Conservation (phyloP, 1,140 invertebrate genomes). For the Trichogramma pretiosum region DNA sequence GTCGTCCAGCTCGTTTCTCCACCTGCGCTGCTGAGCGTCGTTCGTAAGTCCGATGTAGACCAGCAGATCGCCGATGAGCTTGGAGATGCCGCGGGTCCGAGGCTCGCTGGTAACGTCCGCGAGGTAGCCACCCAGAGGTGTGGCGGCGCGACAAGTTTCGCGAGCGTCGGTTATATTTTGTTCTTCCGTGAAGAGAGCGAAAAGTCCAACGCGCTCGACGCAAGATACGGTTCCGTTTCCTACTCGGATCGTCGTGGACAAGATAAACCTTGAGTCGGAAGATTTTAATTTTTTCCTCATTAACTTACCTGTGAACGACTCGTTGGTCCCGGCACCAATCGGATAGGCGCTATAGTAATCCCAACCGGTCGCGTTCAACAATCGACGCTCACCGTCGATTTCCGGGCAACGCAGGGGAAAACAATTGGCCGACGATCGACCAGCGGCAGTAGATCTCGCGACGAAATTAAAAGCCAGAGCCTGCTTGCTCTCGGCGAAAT, state of each 20-base stretch:
- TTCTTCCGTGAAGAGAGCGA: conserved; percentile 41
- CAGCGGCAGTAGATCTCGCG: conserved; percentile 38
- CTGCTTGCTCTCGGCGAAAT: conserved; percentile 48
- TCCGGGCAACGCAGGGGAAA: conserved; percentile 54
- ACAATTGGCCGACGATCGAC: conserved; percentile 39
- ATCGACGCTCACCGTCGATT: conserved; percentile 41
- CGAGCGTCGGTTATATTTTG: conserved; percentile 51
- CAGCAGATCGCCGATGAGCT: conserved; percentile 34
- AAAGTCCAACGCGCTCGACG: conserved; percentile 52
- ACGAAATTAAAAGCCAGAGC: conserved; percentile 58
- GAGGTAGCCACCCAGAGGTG: conserved; percentile 39
- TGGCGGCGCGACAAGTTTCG: conserved; percentile 44
- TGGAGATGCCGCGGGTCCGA: conserved; percentile 48
- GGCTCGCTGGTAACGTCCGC: conserved; percentile 51
- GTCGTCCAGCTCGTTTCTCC: conserved; percentile 40
- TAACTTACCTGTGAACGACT: conserved; percentile 16
- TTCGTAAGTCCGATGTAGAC: conserved; percentile 51
- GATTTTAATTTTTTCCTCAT: too few species aligned
- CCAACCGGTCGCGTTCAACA: conserved; percentile 46
- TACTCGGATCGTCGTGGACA: conserved; percentile 23
- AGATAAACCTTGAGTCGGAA: neutral
- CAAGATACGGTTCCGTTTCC: conserved; percentile 47
- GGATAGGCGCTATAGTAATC: conserved; percentile 51
- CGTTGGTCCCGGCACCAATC: neutral
- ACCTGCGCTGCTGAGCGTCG: conserved; percentile 31